A percentile compares a stretch with the other conserved stretches of the same genome.
These are phyloP conservation scores for Xiphorhynchus elegans DNA, from an alignment of 2,113 vertebrate species.

Conservation along the genomic window DNA sequence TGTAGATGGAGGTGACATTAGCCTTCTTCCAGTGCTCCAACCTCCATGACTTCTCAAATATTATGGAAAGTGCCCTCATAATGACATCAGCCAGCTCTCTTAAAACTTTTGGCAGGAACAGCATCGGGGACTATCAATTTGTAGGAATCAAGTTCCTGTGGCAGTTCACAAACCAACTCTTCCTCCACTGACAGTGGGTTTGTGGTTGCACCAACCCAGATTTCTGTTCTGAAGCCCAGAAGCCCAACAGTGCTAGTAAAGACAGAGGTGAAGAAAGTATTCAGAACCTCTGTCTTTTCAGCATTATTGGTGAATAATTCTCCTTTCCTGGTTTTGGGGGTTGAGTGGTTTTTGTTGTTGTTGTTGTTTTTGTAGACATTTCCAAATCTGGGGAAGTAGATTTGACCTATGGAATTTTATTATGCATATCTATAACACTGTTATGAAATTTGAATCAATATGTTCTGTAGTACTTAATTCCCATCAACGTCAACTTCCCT, in stretches of 20 bases:
- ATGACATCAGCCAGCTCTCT: neutral
- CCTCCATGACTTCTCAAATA: neutral
- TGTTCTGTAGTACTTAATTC: neutral
- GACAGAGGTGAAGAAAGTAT: neutral
- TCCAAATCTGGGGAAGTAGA: neutral
- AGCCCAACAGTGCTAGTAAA: neutral
- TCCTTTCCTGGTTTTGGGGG: neutral
- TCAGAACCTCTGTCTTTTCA: neutral
- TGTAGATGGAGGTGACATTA: neutral
- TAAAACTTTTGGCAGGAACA: neutral
- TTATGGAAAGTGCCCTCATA: neutral
- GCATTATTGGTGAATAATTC: neutral
- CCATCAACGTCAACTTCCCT: conserved; percentile 35
- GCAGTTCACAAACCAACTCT: neutral
- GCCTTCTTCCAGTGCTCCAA: neutral
- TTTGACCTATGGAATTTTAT: conserved; percentile 13
- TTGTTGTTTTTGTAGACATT: neutral
- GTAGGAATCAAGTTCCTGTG: neutral
- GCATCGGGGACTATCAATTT: neutral
- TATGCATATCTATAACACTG: neutral
- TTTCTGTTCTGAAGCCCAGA: rapidly evolving
- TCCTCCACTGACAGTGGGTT: neutral
- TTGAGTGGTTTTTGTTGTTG: too few relatives aligned
- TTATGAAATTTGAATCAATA: conserved; percentile 8
- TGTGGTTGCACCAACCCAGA: neutral